Conservation (phyloP, 2,113 vertebrate species). For the Poeciliopsis occidentalis region DNA sequence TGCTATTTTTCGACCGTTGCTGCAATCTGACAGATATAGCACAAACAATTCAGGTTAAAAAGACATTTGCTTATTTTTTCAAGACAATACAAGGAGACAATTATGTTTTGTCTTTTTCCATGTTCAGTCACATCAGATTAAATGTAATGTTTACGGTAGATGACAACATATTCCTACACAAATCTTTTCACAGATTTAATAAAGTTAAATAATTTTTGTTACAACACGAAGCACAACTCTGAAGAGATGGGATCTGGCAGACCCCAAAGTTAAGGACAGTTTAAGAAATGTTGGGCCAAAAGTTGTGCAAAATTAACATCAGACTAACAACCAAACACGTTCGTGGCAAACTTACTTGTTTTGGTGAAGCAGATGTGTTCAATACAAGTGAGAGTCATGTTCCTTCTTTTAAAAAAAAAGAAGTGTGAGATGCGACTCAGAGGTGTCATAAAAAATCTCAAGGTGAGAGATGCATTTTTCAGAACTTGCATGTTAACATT, state of each 20-base stretch:
- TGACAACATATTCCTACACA: not conserved
- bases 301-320: not conserved
- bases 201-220: not conserved
- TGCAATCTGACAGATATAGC: too few species aligned
- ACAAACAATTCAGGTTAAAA: too few species aligned
- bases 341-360: too few species aligned
- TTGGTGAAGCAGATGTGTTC: not conserved
- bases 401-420: too few species aligned
- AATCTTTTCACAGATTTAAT: not conserved
- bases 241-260: not conserved
- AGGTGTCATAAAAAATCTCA: not conserved
- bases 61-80: too few species aligned
- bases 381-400: too few species aligned
- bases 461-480: not conserved
- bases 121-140: not conserved
- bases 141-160: not conserved
- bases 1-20: not conserved
- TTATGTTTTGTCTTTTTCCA: not conserved
- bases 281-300: not conserved
- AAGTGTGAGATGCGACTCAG: not conserved
- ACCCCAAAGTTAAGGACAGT: not conserved
- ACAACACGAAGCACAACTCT: not conserved
- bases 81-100: too few species aligned
- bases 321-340: too few species aligned
- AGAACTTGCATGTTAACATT: not conserved